Conservation (phyloP, 2,113 vertebrate genomes). For the Clarias macrocephalus region DNA sequence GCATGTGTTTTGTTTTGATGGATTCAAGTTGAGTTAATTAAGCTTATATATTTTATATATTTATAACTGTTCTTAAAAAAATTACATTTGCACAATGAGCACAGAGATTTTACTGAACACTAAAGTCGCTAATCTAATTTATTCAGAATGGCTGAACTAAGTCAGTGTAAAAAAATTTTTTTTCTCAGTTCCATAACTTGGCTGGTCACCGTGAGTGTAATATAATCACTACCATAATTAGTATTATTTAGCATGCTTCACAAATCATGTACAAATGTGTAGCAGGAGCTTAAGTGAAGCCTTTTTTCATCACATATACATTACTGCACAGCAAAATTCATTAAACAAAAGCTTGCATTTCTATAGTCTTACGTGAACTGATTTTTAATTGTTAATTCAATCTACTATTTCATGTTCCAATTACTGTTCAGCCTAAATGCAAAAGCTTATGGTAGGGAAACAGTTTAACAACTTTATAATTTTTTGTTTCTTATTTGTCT, state of each 20-base stretch:
- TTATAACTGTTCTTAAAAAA: neutral
- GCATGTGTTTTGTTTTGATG: too few relatives aligned
- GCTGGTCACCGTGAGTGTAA: constrained; percentile 30
- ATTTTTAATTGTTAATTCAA: neutral
- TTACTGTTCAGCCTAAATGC: neutral
- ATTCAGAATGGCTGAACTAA: constrained; percentile 77
- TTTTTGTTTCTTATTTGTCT: neutral
- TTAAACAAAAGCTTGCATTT: neutral
- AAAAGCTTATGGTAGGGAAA: too few relatives aligned
- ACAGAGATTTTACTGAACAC: constrained; percentile 65
- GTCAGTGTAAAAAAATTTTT: constrained; percentile 75
- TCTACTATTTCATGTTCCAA: neutral
- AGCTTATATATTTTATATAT: too few relatives aligned
- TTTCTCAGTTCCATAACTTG: constrained; percentile 49
- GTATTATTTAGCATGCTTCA: neutral
- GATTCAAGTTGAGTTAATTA: too few relatives aligned
- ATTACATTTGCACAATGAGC: constrained; percentile 22
- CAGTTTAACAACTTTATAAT: neutral
- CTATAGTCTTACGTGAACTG: too few relatives aligned
- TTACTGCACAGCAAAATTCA: neutral
- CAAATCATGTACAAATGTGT: neutral
- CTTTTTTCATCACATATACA: too few relatives aligned
- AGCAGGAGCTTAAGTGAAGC: neutral
- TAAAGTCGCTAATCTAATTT: constrained; percentile 77
- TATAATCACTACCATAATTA: neutral